Percentiles rank a stretch among this genome's conserved stretches.
Evolutionary conservation across 1,140 invertebrate genomes (phyloP).

Genomic region (Glossosoma conforme): DNA sequence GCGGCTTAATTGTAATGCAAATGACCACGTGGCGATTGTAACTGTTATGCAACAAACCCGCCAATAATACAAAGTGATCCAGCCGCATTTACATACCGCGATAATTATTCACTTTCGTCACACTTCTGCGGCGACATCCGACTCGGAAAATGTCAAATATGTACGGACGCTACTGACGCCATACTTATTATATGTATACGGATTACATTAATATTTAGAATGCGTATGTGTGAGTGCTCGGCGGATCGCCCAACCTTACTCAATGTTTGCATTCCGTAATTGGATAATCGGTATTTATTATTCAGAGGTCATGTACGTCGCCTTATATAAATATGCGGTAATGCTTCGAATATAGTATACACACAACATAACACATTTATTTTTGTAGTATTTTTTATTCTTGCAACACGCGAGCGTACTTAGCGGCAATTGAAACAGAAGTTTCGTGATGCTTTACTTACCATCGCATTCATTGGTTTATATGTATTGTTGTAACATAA

Average conservation of each 20-base stretch:
- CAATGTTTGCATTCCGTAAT: constrained; percentile 29
- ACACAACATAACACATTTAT: no score
- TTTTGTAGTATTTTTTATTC: constrained; percentile 8
- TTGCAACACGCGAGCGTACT: constrained; percentile 2
- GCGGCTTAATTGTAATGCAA: no score
- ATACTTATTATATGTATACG: no score
- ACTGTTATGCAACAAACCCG: no score
- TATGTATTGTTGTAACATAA: neutral
- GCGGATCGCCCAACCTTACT: constrained; percentile 16
- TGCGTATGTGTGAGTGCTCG: neutral
- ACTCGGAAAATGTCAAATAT: no score
- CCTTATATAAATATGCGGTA: neutral
- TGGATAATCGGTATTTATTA: constrained; percentile 26
- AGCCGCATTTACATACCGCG: no score
- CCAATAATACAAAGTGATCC: no score
- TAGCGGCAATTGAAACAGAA: neutral
- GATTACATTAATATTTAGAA: neutral
- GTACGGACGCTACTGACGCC: no score
- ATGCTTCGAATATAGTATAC: no score
- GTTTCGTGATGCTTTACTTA: neutral
- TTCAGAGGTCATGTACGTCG: constrained; percentile 15
- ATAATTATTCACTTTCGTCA: no score
- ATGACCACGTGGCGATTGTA: no score
- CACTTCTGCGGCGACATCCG: no score
- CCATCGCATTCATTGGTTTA: neutral